Evolutionary conservation across 2,113 vertebrate genomes (phyloP), one percentile per base, ranked within the genome.

Genomic region (Myotis brandtii): DNA sequence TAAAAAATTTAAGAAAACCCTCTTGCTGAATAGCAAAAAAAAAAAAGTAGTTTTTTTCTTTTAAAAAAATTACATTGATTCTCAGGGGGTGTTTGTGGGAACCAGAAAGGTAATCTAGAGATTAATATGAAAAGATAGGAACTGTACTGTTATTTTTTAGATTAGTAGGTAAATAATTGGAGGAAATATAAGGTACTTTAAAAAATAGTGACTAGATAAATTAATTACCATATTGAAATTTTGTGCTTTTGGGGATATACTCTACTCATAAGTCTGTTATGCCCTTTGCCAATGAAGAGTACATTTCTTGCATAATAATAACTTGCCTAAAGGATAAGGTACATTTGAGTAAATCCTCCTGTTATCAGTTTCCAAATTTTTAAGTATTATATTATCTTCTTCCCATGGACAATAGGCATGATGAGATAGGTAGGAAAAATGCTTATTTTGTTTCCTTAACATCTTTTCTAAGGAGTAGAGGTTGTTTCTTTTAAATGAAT

Each of bases 11-110:
- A 9, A 46, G 43, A 76, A 76, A 75, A 75, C 21, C 25, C 90
- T 93, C 86, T 94, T 95, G 93, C 89, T 83, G 91, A 97, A 89
- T 95, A 95, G 86, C 91, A 96, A 93, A 90, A 86, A 9, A 27
- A 92, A 43, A 43, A 40, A 5, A 54, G 93, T 72, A 97, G 91
- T 20, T 32, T 32, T 14, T 59, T n/a, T 59, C 32, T 83, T 20
- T 1, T 94, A 30, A 91, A 92, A 76, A 94, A 27, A 72, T 92
- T 95, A 72, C 0, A 1, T 96, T 98, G 97, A 86, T 96, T 97
- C 92, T 96, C 32, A 97, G 17, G n/a, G n/a, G 20, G 48, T 88
- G 20, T 93, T 86, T 89, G 25, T 84, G 34, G 76, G 9, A 89
- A 92, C 10, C 8, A 69, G 54, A 67, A 56, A 64, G 46, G 10